Conservation (phyloP, 2,797 vertebrate genomes). For the Pteropus rufus region DNA sequence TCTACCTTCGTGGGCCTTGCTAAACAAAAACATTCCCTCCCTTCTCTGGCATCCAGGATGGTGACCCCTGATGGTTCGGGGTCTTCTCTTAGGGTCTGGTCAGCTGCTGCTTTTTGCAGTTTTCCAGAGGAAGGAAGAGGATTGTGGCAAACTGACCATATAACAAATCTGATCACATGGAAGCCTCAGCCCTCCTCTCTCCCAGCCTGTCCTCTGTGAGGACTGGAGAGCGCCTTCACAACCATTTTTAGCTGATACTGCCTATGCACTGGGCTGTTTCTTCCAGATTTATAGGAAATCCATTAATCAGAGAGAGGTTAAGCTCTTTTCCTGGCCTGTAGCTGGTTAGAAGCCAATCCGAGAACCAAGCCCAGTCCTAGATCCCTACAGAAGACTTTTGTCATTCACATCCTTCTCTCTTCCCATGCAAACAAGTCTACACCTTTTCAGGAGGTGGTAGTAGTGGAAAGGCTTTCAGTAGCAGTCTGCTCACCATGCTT, state of each 20-base stretch:
- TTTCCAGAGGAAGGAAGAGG: not conserved
- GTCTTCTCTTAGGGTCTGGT: not conserved
- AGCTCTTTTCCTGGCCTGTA: not conserved
- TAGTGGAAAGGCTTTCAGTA: not conserved
- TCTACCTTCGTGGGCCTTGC: not conserved
- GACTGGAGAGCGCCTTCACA: not conserved
- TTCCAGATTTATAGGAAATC: not conserved
- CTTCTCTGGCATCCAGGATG: not conserved
- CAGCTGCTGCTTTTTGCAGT: not conserved
- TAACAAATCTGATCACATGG: not conserved
- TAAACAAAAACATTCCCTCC: not conserved
- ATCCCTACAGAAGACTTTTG: no score
- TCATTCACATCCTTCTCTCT: not conserved
- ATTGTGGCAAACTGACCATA: not conserved
- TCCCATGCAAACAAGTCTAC: not conserved
- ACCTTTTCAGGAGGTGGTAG: not conserved
- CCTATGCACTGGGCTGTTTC: not conserved
- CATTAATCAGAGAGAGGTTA: not conserved
- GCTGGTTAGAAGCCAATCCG: not conserved
- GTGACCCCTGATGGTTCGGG: not conserved
- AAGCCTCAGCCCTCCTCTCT: not conserved
- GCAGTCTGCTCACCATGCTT: not conserved
- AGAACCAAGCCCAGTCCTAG: not conserved
- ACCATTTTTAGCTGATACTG: not conserved
- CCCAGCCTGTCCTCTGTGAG: not conserved